phyloP scores from a whole-genome alignment of 2,113 vertebrate genomes.

The Strigops habroptila region DNA sequence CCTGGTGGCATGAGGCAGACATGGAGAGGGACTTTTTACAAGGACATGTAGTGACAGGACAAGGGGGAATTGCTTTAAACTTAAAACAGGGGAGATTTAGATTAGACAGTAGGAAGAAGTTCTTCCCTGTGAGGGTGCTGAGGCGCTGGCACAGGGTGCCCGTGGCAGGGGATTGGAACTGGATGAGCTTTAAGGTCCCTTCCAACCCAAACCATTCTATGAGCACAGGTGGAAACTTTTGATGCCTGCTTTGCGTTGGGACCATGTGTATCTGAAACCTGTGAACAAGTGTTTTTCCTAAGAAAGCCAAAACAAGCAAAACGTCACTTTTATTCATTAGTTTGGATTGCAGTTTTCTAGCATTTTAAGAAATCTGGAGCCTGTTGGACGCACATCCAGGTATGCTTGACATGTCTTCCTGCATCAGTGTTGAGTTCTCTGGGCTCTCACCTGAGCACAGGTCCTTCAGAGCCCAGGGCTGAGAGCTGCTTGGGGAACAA shows the following conservation, averaged over 20 bases:
- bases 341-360: neutral
- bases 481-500: neutral
- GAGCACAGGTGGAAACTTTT: neutral
- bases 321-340: neutral
- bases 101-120: neutral
- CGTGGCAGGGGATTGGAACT: neutral
- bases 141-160: neutral
- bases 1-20: neutral
- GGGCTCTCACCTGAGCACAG: neutral
- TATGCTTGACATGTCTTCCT: neutral
- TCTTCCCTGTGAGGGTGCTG: neutral
- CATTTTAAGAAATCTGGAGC: neutral
- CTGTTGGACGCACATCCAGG: accelerated
- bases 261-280: neutral
- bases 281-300: neutral
- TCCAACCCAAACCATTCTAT: neutral
- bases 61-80: neutral
- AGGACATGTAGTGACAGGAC: neutral
- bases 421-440: neutral
- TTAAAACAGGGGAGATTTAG: neutral
- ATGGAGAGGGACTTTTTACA: neutral
- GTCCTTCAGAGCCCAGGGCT: neutral
- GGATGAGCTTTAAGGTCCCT: neutral
- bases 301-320: neutral
- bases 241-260: neutral